Evolutionary conservation across 2,888 invertebrate genomes (phyloP), one percentile per base, ranked within the genome.

Genomic region (Copidosoma aretas): DNA sequence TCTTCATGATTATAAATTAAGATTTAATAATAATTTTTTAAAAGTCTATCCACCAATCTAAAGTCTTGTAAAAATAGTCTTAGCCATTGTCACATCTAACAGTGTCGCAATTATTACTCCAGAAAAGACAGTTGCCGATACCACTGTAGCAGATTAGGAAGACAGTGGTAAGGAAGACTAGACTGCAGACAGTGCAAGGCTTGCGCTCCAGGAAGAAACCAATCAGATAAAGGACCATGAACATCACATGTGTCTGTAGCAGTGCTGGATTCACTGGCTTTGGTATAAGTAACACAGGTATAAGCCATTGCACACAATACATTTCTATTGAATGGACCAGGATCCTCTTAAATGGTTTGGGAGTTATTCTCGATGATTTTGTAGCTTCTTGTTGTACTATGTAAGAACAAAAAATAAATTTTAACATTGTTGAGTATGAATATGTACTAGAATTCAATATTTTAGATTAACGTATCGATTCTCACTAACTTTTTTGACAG

Each of bases 261-360:
- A 98, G 87, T 49, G 96, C 95, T 79, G 98, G 97, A 86, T 98
- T 98, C 73, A 97, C 91, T 67, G 98, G 98, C 85, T 98, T 98
- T 76, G 98, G 98, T 84, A 98, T 97, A 75, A 98, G 88, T 74
- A 98, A 88, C 78, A 98, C 97, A 68, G 98, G 98, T 79, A 98
- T 93, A 80, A 99, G 88, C 93, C 96, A 97, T 89, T 97, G 97
- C 80, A 97, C 89, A 87, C 97, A 97, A 88, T 97, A 97, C 97
- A 97, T 97, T 64, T 41, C 65, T 65, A 46, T 68, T 21, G 15
- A 63, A 63, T 63, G 19, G 32, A 32, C 8, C 4, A 3, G 43
- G 4, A 4, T 15, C 14, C 43, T 46, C 12, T 5, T 12, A 46
- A 62, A 32, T 49, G 39, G 8, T 60, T 60, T 17, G 52, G n/a